Conservation (phyloP, 1,140 invertebrate species). For the Asbolus verrucosus region DNA sequence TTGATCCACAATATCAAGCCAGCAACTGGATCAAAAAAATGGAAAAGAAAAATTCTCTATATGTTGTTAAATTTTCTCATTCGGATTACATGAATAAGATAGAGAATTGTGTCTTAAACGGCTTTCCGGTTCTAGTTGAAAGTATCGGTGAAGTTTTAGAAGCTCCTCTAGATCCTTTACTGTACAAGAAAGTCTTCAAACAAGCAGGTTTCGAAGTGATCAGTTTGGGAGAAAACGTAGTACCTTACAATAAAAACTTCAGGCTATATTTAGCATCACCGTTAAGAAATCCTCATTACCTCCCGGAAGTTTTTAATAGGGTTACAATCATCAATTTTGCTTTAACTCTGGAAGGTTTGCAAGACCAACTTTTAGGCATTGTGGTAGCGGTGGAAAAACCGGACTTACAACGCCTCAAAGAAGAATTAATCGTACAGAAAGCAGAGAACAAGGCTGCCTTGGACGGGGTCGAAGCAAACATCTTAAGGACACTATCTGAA, state of each 20-base stretch:
- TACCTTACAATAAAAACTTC: constrained; percentile 83
- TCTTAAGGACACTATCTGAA: constrained; percentile 74
- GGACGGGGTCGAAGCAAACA: constrained; percentile 91
- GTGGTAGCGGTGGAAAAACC: constrained; percentile 92
- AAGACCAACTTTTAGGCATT: constrained; percentile 93
- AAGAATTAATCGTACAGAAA: constrained; percentile 86
- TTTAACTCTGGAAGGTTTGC: constrained; percentile 87
- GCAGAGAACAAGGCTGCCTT: constrained; percentile 86
- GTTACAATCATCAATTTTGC: constrained; percentile 94
- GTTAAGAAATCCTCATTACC: constrained; percentile 89
- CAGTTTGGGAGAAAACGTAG: constrained; percentile 85
- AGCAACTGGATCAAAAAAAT: constrained; percentile 94
- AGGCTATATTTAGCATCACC: constrained; percentile 92
- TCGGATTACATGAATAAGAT: constrained; percentile 86
- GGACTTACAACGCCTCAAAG: constrained; percentile 89
- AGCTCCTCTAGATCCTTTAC: constrained; percentile 84
- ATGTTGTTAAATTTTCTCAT: constrained; percentile 84
- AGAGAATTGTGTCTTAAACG: constrained; percentile 86
- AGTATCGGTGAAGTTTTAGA: constrained; percentile 89
- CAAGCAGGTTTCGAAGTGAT: constrained; percentile 84
- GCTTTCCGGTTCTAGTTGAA: constrained; percentile 86
- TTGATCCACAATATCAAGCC: constrained; percentile 90
- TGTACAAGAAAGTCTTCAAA: constrained; percentile 85
- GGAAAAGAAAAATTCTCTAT: constrained; percentile 85
- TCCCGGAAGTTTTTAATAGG: constrained; percentile 91